Evolutionary conservation across 2,888 invertebrate genomes (phyloP).

Genomic region (Neoscelio sp.): DNA sequence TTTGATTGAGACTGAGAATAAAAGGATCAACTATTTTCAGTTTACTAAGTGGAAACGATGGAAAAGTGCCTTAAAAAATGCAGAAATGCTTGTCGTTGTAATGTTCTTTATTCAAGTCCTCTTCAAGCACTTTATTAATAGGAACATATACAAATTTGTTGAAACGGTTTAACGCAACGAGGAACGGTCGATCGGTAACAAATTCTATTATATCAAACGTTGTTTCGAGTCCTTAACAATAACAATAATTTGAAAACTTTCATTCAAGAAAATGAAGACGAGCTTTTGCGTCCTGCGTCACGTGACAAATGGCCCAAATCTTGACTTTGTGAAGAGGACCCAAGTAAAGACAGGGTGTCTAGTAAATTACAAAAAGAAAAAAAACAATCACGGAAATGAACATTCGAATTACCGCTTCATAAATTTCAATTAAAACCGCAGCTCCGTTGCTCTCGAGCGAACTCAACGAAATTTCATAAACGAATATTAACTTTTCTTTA

Average conservation of each 20-base stretch:
- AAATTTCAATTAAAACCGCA: no score
- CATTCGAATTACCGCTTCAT: no score
- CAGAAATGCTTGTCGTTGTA: conserved; percentile 43
- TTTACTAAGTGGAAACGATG: conserved; percentile 65
- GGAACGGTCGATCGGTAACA: conserved; percentile 20
- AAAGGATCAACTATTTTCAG: conserved; percentile 27
- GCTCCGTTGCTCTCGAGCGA: no score
- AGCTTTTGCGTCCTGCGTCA: background rate
- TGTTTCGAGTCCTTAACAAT: conserved; percentile 6
- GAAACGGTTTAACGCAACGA: conserved; percentile 29
- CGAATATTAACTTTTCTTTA: no score
- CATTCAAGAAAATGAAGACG: no score
- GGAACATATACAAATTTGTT: conserved; percentile 49
- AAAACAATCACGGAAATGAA: no score
- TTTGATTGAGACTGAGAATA: background rate
- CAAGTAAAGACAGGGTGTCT: conserved; percentile 58
- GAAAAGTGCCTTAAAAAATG: conserved; percentile 56
- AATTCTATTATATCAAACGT: conserved; percentile 3
- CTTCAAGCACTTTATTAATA: conserved; percentile 51
- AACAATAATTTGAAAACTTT: conserved; percentile 6
- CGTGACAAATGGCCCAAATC: background rate
- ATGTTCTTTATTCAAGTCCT: conserved; percentile 67
- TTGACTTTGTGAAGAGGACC: conserved; percentile 57
- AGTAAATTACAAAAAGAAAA: no score
- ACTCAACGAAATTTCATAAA: no score